Evolutionary conservation across 2,113 vertebrate species (phyloP), one percentile per base, ranked within the genome.

Genomic region (Coptodon bakossiorum): DNA sequence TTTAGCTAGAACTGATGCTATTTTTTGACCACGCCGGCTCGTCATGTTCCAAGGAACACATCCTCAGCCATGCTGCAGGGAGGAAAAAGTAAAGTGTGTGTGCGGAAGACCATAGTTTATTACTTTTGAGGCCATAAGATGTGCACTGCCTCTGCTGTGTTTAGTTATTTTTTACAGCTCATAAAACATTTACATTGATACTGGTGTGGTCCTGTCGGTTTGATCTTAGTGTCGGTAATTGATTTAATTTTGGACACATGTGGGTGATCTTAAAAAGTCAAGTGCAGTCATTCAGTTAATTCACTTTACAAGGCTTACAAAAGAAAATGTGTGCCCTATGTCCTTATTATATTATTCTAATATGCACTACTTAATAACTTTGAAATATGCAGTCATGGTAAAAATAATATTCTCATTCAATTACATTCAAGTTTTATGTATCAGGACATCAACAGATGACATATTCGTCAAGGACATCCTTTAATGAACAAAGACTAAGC

Each of bases 31-130:
- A 45, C 95, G 91, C 82, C 56, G 83, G 81, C 78, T 86, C 88
- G 24, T 94, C 90, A 68, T 80, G 63, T 90, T 92, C 92, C 93
- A 95, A 95, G 36, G 86, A 95, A 96, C 94, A 96, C 93, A 96
- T 94, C 86, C 80, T 88, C 61, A 71, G 83, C 86, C 16, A 5
- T 81, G 66, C 61, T 87, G 83, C 68, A 52, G 81, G 38, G 89
- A 90, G 86, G 83, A 82, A 81, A 84, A 81, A 17, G 54, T 57
- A 84, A 88, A 81, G 90, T n/a, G 16, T 81, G 54, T 87, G 86
- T 57, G 88, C 73, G 88, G 80, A 90, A 81, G 80, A 89, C 80
- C 84, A 89, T 34, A 90, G 92, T 94, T 91, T 95, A 90, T 95
- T 91, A 92, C 89, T 87, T 89, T 92, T 93, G 88, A 90, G 90